Percentiles rank a stretch among this genome's conserved stretches.
These are phyloP conservation scores for Agrochola lychnidis DNA, from an alignment of 2,888 invertebrate species.

Conservation along the genomic window DNA sequence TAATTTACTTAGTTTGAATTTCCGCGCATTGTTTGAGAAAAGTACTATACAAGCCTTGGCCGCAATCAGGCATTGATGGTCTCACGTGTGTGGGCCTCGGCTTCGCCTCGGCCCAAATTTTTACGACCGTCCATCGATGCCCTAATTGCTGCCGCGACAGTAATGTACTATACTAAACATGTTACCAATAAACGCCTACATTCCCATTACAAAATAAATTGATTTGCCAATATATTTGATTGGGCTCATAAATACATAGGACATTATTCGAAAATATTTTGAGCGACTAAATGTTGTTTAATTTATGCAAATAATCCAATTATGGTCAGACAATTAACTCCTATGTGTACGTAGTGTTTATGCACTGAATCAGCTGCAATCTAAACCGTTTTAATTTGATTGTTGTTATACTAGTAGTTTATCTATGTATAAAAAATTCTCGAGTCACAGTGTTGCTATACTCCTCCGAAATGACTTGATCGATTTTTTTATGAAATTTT, in stretches of 20 bases:
- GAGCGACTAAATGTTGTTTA: constrained; percentile 19
- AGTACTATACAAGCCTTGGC: too few relatives aligned
- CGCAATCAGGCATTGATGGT: too few relatives aligned
- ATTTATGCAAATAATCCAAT: constrained; percentile 51
- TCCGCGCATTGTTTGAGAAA: too few relatives aligned
- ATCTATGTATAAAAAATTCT: too few relatives aligned
- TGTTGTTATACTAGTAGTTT: not conserved
- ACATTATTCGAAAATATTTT: constrained; percentile 12
- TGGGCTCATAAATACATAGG: constrained; percentile 10
- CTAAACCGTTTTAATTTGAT: constrained; percentile 33
- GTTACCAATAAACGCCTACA: not conserved
- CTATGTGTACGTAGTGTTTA: constrained; percentile 24
- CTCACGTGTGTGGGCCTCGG: too few relatives aligned
- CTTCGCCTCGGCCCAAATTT: too few relatives aligned
- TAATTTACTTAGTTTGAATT: too few relatives aligned
- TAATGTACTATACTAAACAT: not conserved
- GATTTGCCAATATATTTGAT: constrained; percentile 16
- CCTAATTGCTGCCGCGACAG: too few relatives aligned
- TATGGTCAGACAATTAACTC: constrained; percentile 40
- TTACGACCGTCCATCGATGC: too few relatives aligned
- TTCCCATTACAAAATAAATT: constrained; percentile 15
- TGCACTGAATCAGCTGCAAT: constrained; percentile 11
- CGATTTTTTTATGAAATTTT: too few relatives aligned
- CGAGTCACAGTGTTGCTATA: too few relatives aligned
- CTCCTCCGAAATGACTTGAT: too few relatives aligned